phyloP scores from a whole-genome alignment of 2,888 invertebrate species.

The Aleiodes alternator region DNA sequence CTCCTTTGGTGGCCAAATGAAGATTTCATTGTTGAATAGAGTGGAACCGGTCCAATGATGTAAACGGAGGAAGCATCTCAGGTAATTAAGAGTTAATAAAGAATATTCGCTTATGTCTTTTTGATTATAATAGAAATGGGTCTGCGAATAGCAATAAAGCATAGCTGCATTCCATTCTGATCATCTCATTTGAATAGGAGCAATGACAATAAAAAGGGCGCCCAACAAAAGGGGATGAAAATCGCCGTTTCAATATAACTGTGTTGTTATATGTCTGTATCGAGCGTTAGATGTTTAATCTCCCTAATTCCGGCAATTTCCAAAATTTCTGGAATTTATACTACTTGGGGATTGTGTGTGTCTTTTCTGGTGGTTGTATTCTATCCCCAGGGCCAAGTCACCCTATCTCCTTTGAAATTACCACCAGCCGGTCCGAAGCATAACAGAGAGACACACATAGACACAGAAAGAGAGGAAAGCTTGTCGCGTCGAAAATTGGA shows the following conservation, averaged over 20 bases:
- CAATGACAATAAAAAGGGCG: not conserved
- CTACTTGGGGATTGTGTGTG: constrained; percentile 7
- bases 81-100: no score
- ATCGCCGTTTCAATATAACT: constrained; percentile 3
- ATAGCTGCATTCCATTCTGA: not conserved
- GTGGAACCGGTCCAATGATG: no score
- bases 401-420: constrained; percentile 43
- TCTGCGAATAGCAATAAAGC: not conserved
- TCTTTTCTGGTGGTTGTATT: not conserved
- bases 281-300: constrained; percentile 23
- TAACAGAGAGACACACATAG: not conserved
- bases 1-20: no score
- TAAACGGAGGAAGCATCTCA: no score
- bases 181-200: not conserved
- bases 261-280: not conserved
- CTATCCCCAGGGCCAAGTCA: constrained; percentile 38
- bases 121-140: no score
- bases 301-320: constrained; percentile 35
- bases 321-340: constrained; percentile 38
- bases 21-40: no score
- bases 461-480: constrained; percentile 15
- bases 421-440: constrained; percentile 41
- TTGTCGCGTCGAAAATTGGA: constrained; percentile 41
- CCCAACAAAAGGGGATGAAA: constrained; percentile 16
- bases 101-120: no score